These are phyloP conservation scores for Andrena fulva DNA, from an alignment of 2,888 invertebrate species.

Conservation along the genomic window DNA sequence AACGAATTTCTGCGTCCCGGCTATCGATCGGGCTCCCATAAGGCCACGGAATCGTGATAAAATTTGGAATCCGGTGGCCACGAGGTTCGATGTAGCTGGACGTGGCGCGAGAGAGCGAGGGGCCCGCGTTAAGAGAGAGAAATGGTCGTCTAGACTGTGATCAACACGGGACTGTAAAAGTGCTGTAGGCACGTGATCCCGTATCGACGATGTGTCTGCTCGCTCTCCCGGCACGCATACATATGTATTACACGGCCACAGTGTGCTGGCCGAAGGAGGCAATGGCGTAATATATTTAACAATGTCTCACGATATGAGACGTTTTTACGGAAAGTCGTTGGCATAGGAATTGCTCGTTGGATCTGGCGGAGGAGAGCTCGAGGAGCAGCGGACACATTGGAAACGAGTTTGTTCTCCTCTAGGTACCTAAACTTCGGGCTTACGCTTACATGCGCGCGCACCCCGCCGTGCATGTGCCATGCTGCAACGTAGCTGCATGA, in stretches of 20 bases:
- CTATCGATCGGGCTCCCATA: conserved; percentile 13
- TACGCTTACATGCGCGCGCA: conserved; percentile 23
- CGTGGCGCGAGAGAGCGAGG: not conserved
- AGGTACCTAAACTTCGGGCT: conserved; percentile 56
- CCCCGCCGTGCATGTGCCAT: not conserved
- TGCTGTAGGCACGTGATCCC: conserved; percentile 69
- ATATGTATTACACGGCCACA: conserved; percentile 68
- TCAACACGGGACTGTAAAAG: conserved; percentile 70
- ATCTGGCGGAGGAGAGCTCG: conserved; percentile 34
- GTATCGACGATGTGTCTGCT: conserved; percentile 58
- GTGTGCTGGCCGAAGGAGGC: conserved; percentile 55
- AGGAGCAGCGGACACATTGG: conserved; percentile 65
- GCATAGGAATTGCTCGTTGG: conserved; percentile 82
- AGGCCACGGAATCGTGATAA: conserved; percentile 8
- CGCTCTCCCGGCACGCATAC: conserved; percentile 52
- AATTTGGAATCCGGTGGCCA: conserved; percentile 11
- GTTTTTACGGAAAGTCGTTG: conserved; percentile 82
- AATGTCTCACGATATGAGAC: conserved; percentile 77
- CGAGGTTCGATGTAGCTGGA: not conserved
- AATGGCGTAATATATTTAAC: conserved; percentile 77
- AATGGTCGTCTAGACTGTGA: conserved; percentile 69
- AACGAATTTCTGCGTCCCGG: conserved; percentile 2
- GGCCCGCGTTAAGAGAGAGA: conserved; percentile 1
- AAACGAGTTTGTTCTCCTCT: conserved; percentile 71
- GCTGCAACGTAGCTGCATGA: conserved; percentile 34